These are phyloP conservation scores for Coregonus suidteri DNA, from an alignment of 2,797 vertebrate genomes.

Conservation along the genomic window DNA sequence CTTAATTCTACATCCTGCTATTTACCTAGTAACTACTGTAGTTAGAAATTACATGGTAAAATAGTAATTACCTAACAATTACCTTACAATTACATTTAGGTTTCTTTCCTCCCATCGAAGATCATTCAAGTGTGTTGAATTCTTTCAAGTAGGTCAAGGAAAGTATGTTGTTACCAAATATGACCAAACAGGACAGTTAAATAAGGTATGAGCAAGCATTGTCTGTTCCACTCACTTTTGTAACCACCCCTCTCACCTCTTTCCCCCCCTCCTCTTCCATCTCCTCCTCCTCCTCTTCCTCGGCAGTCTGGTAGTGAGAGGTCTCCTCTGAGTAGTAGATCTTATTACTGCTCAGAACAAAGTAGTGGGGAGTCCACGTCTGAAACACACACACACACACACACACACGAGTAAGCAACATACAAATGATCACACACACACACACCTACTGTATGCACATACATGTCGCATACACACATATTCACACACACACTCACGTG, in stretches of 20 bases:
- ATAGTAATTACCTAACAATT: not conserved
- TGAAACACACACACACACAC: slow-evolving; percentile 50
- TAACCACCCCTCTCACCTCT: not conserved
- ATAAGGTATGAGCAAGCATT: not conserved
- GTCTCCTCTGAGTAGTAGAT: slow-evolving; percentile 98
- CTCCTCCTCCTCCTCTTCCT: slow-evolving; percentile 66
- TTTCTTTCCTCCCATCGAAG: not conserved
- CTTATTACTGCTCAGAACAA: slow-evolving; percentile 94
- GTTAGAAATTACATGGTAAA: no score
- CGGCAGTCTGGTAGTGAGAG: slow-evolving; percentile 86
- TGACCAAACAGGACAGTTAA: not conserved
- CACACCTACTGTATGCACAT: not conserved
- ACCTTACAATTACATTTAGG: not conserved
- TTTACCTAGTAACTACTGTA: not conserved
- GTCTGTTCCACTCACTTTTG: not conserved
- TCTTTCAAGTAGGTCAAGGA: not conserved
- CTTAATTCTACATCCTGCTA: not conserved
- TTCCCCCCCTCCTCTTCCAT: slow-evolving; percentile 49
- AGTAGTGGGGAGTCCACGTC: slow-evolving; percentile 97
- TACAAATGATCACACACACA: not conserved
- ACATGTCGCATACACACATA: not conserved
- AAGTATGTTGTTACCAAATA: not conserved
- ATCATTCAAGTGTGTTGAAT: not conserved
- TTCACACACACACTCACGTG: slow-evolving; percentile 75
- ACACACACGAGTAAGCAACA: not conserved